phyloP scores from a whole-genome alignment of 2,888 invertebrate genomes.

The Syritta pipiens region DNA sequence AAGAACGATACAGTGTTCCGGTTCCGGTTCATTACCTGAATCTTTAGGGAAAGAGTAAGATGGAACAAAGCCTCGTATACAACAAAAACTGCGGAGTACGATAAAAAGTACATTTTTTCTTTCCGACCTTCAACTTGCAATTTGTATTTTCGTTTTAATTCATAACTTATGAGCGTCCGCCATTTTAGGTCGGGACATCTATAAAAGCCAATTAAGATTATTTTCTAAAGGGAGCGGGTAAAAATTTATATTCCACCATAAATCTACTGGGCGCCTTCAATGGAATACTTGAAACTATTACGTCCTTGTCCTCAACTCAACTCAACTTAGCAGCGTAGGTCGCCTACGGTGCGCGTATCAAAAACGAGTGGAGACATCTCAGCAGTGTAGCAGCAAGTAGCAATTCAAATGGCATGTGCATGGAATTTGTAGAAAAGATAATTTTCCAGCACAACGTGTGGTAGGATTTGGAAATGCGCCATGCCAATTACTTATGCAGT shows the following conservation, averaged over 20 bases:
- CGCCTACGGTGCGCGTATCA: too few relatives aligned
- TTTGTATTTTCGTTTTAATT: background rate
- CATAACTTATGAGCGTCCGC: background rate
- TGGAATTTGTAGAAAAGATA: background rate
- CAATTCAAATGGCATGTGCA: slow-evolving; percentile 5
- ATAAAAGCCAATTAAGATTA: slow-evolving; percentile 15
- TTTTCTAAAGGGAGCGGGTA: background rate
- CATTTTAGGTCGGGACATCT: background rate
- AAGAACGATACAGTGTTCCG: too few relatives aligned
- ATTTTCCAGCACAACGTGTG: slow-evolving; percentile 16
- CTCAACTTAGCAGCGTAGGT: too few relatives aligned
- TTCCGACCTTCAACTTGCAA: too few relatives aligned
- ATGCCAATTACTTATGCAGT: slow-evolving; percentile 23
- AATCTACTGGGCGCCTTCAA: slow-evolving; percentile 7
- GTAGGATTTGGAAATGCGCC: slow-evolving; percentile 15
- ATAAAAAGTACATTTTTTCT: too few relatives aligned
- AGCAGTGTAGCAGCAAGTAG: background rate
- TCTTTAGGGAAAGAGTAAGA: too few relatives aligned
- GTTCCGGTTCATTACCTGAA: too few relatives aligned
- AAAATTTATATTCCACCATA: background rate
- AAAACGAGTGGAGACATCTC: too few relatives aligned
- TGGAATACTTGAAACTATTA: background rate
- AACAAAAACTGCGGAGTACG: too few relatives aligned
- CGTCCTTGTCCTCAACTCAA: background rate
- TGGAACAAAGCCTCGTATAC: too few relatives aligned